These are phyloP conservation scores for Tachysurus vachellii DNA, from an alignment of 2,113 vertebrate genomes.

Conservation along the genomic window DNA sequence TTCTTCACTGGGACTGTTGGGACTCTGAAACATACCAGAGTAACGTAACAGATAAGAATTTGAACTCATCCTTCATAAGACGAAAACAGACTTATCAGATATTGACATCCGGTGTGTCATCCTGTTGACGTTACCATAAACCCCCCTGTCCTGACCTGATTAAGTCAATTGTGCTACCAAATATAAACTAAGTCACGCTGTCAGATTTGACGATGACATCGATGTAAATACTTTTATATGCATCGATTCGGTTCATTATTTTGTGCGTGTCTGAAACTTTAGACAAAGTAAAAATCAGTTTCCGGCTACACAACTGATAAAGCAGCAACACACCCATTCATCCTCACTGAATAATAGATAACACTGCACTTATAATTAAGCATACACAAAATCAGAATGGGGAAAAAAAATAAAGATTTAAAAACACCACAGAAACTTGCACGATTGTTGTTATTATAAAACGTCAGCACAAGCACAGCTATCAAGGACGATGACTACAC, in stretches of 20 bases:
- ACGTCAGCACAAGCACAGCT: neutral
- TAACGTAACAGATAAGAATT: neutral
- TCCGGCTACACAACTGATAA: neutral
- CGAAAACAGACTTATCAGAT: neutral
- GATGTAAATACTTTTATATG: neutral
- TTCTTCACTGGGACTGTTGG: slow-evolving; percentile 94
- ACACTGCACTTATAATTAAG: neutral
- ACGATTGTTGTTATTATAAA: neutral
- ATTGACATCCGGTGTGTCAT: neutral
- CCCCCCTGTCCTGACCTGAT: slow-evolving; percentile 1
- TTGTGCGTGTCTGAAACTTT: neutral
- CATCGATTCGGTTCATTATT: no score
- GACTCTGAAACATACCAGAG: slow-evolving; percentile 72
- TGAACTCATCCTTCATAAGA: neutral
- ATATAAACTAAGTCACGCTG: slow-evolving; percentile 43
- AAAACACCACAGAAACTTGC: no score
- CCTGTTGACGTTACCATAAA: neutral
- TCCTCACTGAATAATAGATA: neutral
- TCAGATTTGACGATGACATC: neutral
- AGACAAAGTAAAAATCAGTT: neutral
- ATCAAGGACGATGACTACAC: neutral
- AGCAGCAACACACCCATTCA: neutral
- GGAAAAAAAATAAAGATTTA: neutral
- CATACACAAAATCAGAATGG: neutral
- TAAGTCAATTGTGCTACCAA: slow-evolving; percentile 24